A percentile compares a stretch with the other conserved stretches of the same genome.
Conservation (phyloP, 2,888 invertebrate genomes). For the Ophion costatus region DNA sequence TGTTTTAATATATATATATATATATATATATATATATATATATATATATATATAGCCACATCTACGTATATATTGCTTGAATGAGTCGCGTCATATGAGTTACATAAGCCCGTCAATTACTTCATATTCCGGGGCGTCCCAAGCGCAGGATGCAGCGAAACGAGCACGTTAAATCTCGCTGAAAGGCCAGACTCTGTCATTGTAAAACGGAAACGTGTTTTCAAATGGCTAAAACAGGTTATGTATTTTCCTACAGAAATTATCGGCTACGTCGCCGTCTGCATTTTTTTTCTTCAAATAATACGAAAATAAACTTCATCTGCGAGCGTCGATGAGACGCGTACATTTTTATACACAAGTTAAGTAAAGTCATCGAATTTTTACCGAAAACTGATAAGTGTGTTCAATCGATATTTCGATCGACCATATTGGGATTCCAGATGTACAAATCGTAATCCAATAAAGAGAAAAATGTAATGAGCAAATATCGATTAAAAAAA, state of each 20-base stretch:
- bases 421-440: too few relatives aligned
- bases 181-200: constrained; percentile 4
- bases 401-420: too few relatives aligned
- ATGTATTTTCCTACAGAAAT: background rate
- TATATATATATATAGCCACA: constrained; percentile 6
- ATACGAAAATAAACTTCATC: background rate
- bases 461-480: too few relatives aligned
- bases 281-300: background rate
- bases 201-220: constrained; percentile 20
- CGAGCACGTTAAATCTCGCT: constrained; percentile 8
- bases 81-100: constrained; percentile 60
- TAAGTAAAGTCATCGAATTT: too few relatives aligned
- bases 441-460: too few relatives aligned
- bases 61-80: constrained; percentile 24
- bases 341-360: background rate
- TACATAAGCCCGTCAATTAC: constrained; percentile 72
- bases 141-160: constrained; percentile 49
- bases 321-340: too few relatives aligned
- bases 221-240: background rate
- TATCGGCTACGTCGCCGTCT: background rate
- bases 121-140: constrained; percentile 65
- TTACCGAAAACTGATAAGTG: too few relatives aligned
- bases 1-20: constrained; percentile 5
- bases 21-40: constrained; percentile 43
- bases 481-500: too few relatives aligned